These are phyloP conservation scores for Grallaria varia DNA, from an alignment of 2,113 vertebrate species.

Conservation along the genomic window DNA sequence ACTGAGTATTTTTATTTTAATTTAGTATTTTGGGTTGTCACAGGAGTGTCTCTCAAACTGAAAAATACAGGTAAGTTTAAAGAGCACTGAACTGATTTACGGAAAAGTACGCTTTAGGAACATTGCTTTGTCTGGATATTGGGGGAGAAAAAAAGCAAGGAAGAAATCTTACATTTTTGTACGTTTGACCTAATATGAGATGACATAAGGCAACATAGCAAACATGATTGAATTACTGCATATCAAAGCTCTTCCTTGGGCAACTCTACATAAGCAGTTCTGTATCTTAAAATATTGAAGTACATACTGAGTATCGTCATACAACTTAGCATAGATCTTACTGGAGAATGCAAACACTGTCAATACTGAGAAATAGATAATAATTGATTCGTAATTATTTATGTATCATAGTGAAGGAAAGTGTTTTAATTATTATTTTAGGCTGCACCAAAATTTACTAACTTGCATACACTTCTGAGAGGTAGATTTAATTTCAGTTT, in stretches of 20 bases:
- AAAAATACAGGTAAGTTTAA: neutral
- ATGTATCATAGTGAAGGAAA: neutral
- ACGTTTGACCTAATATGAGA: neutral
- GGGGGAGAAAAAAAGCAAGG: neutral
- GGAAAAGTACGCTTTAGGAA: neutral
- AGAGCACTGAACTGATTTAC: neutral
- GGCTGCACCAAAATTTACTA: neutral
- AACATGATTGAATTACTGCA: neutral
- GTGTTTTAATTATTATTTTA: neutral
- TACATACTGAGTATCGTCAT: neutral
- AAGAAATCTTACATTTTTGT: neutral
- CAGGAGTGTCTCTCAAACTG: neutral
- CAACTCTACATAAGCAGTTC: neutral
- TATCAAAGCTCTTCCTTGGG: neutral
- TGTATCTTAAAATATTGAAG: neutral
- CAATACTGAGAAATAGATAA: neutral
- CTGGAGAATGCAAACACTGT: neutral
- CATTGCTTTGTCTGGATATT: neutral
- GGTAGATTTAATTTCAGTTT: neutral
- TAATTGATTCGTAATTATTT: neutral
- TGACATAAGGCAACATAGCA: neutral
- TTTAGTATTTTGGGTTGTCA: neutral
- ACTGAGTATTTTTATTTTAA: neutral
- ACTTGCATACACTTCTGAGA: neutral
- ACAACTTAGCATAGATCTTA: neutral